Evolutionary conservation across 1,140 invertebrate genomes (phyloP).

Genomic region (Zaprionus tsacasi): DNA sequence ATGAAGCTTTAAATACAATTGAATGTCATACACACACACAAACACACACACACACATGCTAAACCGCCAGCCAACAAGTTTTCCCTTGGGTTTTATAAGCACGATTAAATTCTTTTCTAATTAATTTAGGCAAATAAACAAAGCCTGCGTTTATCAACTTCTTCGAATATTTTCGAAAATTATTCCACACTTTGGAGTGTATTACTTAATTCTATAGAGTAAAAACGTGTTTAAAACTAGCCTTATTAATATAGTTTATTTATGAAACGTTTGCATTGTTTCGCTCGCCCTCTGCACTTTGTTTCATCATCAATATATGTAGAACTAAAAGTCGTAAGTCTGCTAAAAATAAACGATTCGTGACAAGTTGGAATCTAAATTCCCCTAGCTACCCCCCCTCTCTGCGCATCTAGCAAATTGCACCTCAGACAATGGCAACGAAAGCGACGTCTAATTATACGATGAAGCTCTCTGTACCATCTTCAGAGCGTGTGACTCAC

Average conservation of each 20-base stretch:
- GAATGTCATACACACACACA: not conserved
- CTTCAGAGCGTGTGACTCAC: slow-evolving; percentile 48
- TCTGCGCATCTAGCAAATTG: slow-evolving; percentile 19
- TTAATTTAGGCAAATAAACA: not conserved
- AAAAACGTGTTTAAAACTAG: not conserved
- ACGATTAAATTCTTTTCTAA: not conserved
- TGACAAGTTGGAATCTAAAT: slow-evolving; percentile 57
- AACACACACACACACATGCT: not conserved
- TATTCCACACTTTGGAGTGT: no score
- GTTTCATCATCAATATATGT: not conserved
- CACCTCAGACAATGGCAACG: slow-evolving; percentile 54
- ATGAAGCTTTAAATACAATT: not conserved
- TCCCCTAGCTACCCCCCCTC: not conserved
- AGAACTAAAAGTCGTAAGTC: slow-evolving; percentile 18
- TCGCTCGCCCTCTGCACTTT: slow-evolving; percentile 1
- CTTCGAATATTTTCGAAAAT: no score
- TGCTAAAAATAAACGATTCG: slow-evolving; percentile 73
- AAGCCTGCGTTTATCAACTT: no score
- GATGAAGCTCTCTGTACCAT: slow-evolving; percentile 20
- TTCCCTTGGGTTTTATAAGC: not conserved
- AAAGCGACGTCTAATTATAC: slow-evolving; percentile 54
- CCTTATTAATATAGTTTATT: not conserved
- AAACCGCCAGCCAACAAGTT: not conserved
- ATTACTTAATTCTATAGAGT: no score
- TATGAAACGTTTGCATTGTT: not conserved